Conservation (phyloP, 2,797 vertebrate genomes). For the Sebastes jordani region DNA sequence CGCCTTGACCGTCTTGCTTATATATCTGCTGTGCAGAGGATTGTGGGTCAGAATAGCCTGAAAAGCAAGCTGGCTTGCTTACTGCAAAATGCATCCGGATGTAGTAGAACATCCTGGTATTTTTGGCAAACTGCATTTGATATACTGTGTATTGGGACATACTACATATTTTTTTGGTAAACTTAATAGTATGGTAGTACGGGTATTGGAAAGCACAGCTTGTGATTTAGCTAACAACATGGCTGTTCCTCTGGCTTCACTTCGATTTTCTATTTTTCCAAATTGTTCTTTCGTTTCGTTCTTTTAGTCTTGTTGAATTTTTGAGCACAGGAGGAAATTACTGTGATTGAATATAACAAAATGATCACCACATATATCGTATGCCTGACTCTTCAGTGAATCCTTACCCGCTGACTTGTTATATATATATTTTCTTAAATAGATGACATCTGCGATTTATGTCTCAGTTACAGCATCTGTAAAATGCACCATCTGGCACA, state of each 20-base stretch:
- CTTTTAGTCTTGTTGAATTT: not conserved
- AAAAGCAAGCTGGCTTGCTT: too few species aligned
- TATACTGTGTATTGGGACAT: too few species aligned
- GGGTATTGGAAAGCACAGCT: too few species aligned
- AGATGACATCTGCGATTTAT: not conserved
- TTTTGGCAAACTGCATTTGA: too few species aligned
- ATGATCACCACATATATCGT: not conserved
- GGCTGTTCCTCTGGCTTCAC: not conserved
- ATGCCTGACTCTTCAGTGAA: not conserved
- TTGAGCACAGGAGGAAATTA: not conserved
- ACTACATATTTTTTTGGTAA: too few species aligned
- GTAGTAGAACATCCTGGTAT: too few species aligned
- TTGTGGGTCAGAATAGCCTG: too few species aligned
- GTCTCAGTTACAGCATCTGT: not conserved
- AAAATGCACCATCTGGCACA: not conserved
- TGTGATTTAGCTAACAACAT: not conserved
- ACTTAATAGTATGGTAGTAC: too few species aligned
- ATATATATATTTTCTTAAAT: not conserved
- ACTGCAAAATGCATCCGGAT: too few species aligned
- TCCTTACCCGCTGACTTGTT: not conserved
- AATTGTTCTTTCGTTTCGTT: not conserved
- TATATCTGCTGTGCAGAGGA: too few species aligned
- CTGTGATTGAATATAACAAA: not conserved
- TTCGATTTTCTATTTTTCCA: accelerated
- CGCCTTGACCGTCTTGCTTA: too few species aligned